These are phyloP conservation scores for Streblospio benedicti DNA, from an alignment of 1,140 invertebrate species.

Conservation along the genomic window DNA sequence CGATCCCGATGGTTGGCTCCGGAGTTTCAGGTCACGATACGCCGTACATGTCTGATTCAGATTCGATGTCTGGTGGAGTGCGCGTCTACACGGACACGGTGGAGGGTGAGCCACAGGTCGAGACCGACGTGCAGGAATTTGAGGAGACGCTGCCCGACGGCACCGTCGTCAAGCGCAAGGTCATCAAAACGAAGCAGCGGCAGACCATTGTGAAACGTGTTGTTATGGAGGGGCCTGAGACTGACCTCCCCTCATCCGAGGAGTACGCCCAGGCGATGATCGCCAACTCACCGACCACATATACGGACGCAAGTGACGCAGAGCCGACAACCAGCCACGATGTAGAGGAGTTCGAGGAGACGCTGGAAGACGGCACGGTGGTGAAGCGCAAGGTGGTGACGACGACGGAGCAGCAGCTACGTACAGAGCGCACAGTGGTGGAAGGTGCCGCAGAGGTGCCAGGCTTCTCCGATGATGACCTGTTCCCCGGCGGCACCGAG, in stretches of 20 bases:
- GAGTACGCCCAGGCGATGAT: constrained; percentile 13
- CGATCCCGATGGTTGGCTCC: not conserved
- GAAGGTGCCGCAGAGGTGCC: no score
- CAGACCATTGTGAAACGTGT: constrained; percentile 17
- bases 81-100: constrained; percentile 30
- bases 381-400: constrained; percentile 27
- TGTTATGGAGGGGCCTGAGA: constrained; percentile 17
- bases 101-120: constrained; percentile 33
- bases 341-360: constrained; percentile 29
- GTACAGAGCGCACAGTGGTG: constrained; percentile 12
- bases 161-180: constrained; percentile 27
- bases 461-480: no score
- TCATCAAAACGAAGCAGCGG: constrained; percentile 22
- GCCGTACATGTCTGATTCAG: not conserved
- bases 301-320: not conserved
- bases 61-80: constrained; percentile 1
- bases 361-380: constrained; percentile 31
- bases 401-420: constrained; percentile 17
- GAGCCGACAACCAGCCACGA: constrained; percentile 13
- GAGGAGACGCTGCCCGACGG: constrained; percentile 38
- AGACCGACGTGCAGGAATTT: constrained; percentile 36
- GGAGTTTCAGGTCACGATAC: not conserved
- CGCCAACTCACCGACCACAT: not conserved
- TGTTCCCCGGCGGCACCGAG: no score
- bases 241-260: constrained; percentile 9